These are phyloP conservation scores for Xestia xanthographa DNA, from an alignment of 2,888 invertebrate species.

Conservation along the genomic window DNA sequence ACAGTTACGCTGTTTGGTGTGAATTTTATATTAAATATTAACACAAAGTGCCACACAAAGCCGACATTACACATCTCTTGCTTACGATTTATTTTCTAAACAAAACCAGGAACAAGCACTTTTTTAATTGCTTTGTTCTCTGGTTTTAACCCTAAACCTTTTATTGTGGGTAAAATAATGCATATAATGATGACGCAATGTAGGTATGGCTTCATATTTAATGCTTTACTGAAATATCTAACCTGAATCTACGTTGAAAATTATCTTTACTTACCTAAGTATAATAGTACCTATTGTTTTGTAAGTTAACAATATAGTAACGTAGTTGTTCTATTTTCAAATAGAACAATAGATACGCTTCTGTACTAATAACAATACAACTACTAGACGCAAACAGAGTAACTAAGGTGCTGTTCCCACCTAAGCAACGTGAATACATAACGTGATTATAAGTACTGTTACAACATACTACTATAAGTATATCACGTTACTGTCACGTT, in stretches of 20 bases:
- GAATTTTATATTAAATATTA: conserved; percentile 87
- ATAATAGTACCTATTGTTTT: background rate
- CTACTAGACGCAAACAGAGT: background rate
- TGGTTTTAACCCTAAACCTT: conserved; percentile 35
- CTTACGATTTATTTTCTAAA: conserved; percentile 72
- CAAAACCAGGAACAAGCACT: conserved; percentile 63
- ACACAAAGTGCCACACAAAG: conserved; percentile 79
- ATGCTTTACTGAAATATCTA: background rate
- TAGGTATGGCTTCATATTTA: background rate
- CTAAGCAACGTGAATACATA: background rate
- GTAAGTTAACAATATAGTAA: background rate
- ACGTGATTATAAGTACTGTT: background rate
- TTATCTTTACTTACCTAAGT: background rate
- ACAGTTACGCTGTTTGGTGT: conserved; percentile 79
- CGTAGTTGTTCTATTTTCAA: background rate
- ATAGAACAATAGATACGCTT: conserved; percentile 5
- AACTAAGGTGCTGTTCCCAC: background rate
- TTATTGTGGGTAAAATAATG: conserved; percentile 32
- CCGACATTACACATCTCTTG: conserved; percentile 71
- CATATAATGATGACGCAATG: background rate
- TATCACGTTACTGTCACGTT: background rate
- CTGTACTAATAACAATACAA: background rate
- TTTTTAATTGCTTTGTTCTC: conserved; percentile 54
- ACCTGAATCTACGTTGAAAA: background rate
- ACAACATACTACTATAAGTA: background rate